Conservation (phyloP, 23 tunicate species). For the Trididemnum miniatum region DNA sequence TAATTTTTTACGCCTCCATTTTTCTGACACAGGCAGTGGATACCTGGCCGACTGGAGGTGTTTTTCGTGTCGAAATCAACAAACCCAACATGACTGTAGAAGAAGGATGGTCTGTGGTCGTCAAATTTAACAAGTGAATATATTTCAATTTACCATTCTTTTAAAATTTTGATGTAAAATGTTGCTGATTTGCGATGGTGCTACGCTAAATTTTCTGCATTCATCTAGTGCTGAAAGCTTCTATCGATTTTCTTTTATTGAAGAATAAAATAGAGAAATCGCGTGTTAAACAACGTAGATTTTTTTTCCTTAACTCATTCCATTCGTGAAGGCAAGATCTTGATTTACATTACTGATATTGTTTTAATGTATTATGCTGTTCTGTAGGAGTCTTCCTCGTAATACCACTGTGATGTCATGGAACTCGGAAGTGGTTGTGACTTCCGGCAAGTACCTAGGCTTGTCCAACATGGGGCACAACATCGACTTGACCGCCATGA, state of each 20-base stretch:
- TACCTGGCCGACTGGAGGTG: slow-evolving; percentile 80
- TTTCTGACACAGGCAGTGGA: slow-evolving; percentile 87
- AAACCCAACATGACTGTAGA: slow-evolving; percentile 14
- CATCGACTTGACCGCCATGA: slow-evolving; percentile 22
- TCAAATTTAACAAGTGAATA: slow-evolving; percentile 62
- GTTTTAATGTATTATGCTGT: background rate
- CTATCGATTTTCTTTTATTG: too few species aligned
- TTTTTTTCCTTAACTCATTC: too few species aligned
- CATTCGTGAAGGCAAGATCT: too few species aligned
- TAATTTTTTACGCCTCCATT: too few species aligned
- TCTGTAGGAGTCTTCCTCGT: slow-evolving; percentile 49
- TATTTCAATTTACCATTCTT: too few species aligned
- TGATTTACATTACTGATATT: too few species aligned
- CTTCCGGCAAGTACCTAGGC: slow-evolving; percentile 31
- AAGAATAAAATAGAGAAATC: too few species aligned
- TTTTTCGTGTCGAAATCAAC: slow-evolving; percentile 41
- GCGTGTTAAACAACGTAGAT: too few species aligned
- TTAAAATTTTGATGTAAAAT: too few species aligned
- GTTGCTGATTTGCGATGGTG: too few species aligned
- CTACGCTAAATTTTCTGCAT: background rate
- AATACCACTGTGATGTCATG: slow-evolving; percentile 55
- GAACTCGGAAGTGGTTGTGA: slow-evolving; percentile 45
- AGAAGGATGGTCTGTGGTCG: slow-evolving; percentile 67
- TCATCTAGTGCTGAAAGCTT: background rate
- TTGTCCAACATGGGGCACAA: slow-evolving; percentile 47